Evolutionary conservation across 2,797 vertebrate species (phyloP).

Genomic region (Numenius phaeopus): DNA sequence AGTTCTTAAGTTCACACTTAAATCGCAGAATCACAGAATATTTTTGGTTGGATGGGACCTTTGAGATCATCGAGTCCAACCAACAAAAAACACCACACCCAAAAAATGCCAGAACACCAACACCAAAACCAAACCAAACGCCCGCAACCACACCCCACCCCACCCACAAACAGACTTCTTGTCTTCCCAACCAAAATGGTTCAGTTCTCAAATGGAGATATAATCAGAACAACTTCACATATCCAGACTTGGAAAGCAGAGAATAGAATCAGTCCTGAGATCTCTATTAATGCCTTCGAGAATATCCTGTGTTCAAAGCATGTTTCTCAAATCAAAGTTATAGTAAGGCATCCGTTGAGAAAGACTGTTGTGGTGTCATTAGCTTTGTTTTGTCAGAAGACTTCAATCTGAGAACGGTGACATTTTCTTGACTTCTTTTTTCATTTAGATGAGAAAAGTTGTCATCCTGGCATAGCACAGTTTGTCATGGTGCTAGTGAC

Average conservation of each 20-base stretch:
- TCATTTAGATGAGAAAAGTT: slow-evolving; percentile 33
- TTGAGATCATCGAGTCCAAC: too few species aligned
- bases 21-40: not conserved
- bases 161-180: too few species aligned
- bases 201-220: not conserved
- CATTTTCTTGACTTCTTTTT: slow-evolving; percentile 49
- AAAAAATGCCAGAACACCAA: too few species aligned
- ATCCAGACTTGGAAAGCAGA: not conserved
- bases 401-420: slow-evolving; percentile 25
- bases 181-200: not conserved
- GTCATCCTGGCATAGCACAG: not conserved
- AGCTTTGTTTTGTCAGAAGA: slow-evolving; percentile 57
- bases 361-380: slow-evolving; percentile 4
- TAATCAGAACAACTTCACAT: not conserved
- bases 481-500: slow-evolving; percentile 36
- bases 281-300: not conserved
- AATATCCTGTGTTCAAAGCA: not conserved
- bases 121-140: too few species aligned
- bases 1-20: not conserved
- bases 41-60: too few species aligned
- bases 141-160: too few species aligned
- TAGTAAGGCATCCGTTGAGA: slow-evolving; percentile 32
- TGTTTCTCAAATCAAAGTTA: slow-evolving; percentile 35
- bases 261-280: not conserved
- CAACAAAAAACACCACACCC: too few species aligned